These are phyloP conservation scores for Ramphastos sulfuratus DNA, from an alignment of 2,113 vertebrate species.

Conservation along the genomic window DNA sequence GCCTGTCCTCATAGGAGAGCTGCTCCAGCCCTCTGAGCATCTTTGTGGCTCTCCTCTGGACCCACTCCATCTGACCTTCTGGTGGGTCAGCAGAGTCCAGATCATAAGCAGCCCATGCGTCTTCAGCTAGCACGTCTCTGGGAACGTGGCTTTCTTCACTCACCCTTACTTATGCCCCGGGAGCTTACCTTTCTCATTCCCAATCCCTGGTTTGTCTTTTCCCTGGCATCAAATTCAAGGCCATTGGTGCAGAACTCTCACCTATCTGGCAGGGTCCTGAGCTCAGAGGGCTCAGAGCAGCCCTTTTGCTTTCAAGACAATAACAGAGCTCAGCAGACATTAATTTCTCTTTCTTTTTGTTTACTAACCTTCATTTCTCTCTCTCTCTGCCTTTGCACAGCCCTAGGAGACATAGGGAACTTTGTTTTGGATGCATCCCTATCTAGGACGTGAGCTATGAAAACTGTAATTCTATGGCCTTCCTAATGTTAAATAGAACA, in stretches of 20 bases:
- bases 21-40: no score
- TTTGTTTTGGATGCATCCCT: conserved; percentile 44
- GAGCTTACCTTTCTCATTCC: not conserved
- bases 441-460: conserved; percentile 55
- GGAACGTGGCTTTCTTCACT: not conserved
- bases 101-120: not conserved
- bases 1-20: no score
- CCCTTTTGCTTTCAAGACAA: not conserved
- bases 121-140: not conserved
- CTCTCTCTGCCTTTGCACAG: not conserved
- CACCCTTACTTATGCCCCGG: not conserved
- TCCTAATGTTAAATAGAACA: conserved; percentile 50
- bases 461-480: conserved; percentile 29
- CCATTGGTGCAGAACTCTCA: not conserved
- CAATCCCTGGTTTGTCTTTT: not conserved
- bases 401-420: not conserved
- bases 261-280: fast-evolving
- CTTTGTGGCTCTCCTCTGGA: no score
- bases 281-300: not conserved
- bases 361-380: not conserved
- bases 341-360: not conserved
- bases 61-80: not conserved
- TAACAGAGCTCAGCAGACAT: not conserved
- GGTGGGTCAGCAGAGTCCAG: not conserved
- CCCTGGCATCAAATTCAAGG: not conserved